Conservation (phyloP, 2,113 vertebrate species). For the Coregonus clupeaformis region DNA sequence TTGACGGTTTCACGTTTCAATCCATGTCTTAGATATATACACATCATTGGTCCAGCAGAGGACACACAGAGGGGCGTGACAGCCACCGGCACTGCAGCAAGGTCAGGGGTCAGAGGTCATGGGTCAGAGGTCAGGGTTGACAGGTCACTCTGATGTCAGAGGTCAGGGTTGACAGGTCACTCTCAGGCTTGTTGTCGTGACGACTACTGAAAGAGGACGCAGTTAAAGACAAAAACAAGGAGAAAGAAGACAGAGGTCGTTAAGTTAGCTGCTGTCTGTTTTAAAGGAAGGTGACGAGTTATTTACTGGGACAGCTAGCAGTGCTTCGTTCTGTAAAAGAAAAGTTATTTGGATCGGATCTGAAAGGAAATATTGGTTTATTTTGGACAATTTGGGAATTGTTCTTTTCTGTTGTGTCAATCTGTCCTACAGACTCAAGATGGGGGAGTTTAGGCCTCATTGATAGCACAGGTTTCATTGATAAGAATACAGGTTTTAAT, state of each 20-base stretch:
- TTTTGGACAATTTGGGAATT: background rate
- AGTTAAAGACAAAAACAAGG: constrained; percentile 60
- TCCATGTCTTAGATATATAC: no score
- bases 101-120: constrained; percentile 48
- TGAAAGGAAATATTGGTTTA: constrained; percentile 34
- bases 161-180: constrained; percentile 20
- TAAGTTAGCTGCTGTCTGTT: constrained; percentile 47
- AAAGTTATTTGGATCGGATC: constrained; percentile 27
- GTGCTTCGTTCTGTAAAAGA: constrained; percentile 49
- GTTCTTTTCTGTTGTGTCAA: no score
- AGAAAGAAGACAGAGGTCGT: constrained; percentile 42
- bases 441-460: background rate
- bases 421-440: constrained; percentile 18
- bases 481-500: no score
- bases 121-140: constrained; percentile 24
- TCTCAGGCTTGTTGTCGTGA: constrained; percentile 16
- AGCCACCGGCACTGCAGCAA: constrained; percentile 60
- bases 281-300: constrained; percentile 27
- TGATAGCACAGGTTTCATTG: background rate
- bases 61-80: constrained; percentile 60
- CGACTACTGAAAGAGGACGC: constrained; percentile 65
- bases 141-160: constrained; percentile 43
- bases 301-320: constrained; percentile 56
- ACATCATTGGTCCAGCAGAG: constrained; percentile 4
- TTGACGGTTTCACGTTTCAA: no score